Conservation (phyloP, 2,797 vertebrate species). For the Rhinella marina region DNA sequence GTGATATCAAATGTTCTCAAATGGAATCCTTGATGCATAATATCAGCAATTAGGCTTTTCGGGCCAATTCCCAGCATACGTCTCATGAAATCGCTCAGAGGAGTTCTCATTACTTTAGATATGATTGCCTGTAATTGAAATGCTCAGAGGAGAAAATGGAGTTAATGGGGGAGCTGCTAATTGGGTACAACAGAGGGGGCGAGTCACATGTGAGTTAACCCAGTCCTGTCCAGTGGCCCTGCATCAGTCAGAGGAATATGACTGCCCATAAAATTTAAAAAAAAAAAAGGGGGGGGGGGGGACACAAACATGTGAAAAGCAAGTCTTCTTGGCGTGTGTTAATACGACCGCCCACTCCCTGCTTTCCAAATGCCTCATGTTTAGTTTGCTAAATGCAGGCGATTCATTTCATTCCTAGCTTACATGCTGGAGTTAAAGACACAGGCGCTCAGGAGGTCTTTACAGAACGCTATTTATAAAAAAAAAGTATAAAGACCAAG, state of each 20-base stretch:
- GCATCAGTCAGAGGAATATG: conserved; percentile 52
- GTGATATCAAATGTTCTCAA: conserved; percentile 51
- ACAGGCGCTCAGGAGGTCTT: not conserved
- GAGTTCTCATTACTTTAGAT: conserved; percentile 62
- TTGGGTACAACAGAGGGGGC: conserved; percentile 63
- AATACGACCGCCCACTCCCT: conserved; percentile 52
- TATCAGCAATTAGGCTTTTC: conserved; percentile 61
- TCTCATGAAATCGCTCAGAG: conserved; percentile 59
- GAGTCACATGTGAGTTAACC: conserved; percentile 53
- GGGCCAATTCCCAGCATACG: conserved; percentile 64
- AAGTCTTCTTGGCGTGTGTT: conserved; percentile 64
- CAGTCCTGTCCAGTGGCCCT: not conserved
- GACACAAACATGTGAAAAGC: conserved; percentile 63
- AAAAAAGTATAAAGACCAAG: too few species aligned
- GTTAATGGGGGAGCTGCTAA: conserved; percentile 64
- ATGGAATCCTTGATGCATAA: conserved; percentile 62
- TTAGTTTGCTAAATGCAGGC: conserved; percentile 39
- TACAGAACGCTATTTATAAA: not conserved
- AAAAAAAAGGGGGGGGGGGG: conserved; percentile 64
- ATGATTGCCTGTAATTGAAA: conserved; percentile 62
- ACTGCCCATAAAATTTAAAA: conserved; percentile 43
- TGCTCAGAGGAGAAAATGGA: conserved; percentile 62
- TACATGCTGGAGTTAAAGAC: conserved; percentile 30
- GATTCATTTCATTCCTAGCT: conserved; percentile 26
- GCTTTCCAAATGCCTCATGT: conserved; percentile 50